Evolutionary conservation across 2,888 invertebrate genomes (phyloP).

Genomic region (Apamea monoglypha): DNA sequence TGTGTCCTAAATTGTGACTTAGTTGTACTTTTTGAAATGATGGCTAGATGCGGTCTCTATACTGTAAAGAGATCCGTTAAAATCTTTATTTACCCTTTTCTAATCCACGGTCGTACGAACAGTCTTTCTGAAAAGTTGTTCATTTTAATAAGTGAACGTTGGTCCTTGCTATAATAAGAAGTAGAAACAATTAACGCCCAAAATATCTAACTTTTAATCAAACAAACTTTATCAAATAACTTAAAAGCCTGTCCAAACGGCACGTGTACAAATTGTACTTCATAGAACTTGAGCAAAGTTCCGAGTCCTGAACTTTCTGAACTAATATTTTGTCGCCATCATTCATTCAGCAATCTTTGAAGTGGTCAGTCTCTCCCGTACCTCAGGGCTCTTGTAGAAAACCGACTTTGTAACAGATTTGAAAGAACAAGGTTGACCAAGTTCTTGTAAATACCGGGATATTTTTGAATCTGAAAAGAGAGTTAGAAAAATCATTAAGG

Average conservation of each 20-base stretch:
- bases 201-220: slow-evolving; percentile 8
- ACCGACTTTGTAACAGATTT: slow-evolving; percentile 72
- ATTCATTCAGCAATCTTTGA: slow-evolving; percentile 64
- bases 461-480: background rate
- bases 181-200: background rate
- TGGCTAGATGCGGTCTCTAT: too few species aligned
- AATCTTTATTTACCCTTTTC: background rate
- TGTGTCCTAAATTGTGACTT: background rate
- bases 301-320: background rate
- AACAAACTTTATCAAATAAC: slow-evolving; percentile 31
- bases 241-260: slow-evolving; percentile 14
- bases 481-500: background rate
- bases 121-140: background rate
- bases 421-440: slow-evolving; percentile 25
- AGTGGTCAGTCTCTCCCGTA: slow-evolving; percentile 65
- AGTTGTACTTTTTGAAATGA: background rate
- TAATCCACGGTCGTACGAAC: background rate
- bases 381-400: slow-evolving; percentile 63
- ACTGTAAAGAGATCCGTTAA: background rate
- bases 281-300: slow-evolving; percentile 39
- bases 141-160: background rate
- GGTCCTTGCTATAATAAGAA: background rate
- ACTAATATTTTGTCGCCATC: slow-evolving; percentile 52
- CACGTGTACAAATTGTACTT: slow-evolving; percentile 28
- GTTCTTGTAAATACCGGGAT: slow-evolving; percentile 14